Conservation (phyloP, 2,113 vertebrate species). For the Peromyscus polionotus region DNA sequence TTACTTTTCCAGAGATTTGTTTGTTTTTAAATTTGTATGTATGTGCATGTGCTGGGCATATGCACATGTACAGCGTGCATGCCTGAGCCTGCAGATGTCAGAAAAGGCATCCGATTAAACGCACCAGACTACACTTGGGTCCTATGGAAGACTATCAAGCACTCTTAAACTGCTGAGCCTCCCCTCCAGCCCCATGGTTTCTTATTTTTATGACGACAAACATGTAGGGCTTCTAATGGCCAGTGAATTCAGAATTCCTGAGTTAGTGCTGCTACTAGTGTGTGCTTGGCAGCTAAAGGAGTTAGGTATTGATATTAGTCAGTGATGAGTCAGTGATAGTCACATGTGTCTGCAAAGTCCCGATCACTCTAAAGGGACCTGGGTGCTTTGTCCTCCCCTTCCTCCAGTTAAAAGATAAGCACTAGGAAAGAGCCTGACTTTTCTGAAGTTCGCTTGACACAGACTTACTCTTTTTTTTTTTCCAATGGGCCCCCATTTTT, state of each 20-base stretch:
- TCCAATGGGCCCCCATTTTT: not conserved
- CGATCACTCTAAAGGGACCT: not conserved
- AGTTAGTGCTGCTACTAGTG: not conserved
- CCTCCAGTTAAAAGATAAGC: not conserved
- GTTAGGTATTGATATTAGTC: not conserved
- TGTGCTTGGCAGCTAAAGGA: not conserved
- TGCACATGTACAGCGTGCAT: not conserved
- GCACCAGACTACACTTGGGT: not conserved
- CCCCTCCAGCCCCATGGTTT: not conserved
- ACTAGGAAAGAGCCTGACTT: fast-evolving
- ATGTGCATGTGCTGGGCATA: not conserved
- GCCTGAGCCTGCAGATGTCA: not conserved
- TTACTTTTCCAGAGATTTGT: not conserved
- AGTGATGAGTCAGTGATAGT: not conserved
- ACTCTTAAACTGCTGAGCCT: no score
- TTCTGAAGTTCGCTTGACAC: not conserved
- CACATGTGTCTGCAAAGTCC: not conserved
- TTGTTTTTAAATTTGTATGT: not conserved
- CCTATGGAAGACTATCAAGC: no score
- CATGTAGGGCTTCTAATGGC: not conserved
- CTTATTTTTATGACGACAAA: not conserved
- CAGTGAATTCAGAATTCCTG: not conserved
- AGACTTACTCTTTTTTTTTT: not conserved
- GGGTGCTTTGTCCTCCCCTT: not conserved
- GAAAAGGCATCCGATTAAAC: not conserved